phyloP scores from a whole-genome alignment of 2,113 vertebrate species.

The Pterophyllum scalare region DNA sequence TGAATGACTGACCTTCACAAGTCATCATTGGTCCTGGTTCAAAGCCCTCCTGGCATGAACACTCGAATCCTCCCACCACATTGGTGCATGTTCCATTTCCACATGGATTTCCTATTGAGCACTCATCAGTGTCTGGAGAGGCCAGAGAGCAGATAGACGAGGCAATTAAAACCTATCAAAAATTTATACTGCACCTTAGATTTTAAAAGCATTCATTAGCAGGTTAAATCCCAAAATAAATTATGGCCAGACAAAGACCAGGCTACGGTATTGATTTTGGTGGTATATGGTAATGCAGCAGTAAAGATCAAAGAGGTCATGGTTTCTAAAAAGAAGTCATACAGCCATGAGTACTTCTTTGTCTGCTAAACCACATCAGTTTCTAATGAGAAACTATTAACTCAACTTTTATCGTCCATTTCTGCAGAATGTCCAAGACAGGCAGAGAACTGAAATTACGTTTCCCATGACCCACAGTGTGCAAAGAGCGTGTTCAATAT shows the following conservation, averaged over 20 bases:
- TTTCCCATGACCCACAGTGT: too few relatives aligned
- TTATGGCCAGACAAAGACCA: neutral
- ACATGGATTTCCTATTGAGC: slow-evolving; percentile 92
- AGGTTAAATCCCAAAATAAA: slow-evolving; percentile 4
- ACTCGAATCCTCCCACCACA: slow-evolving; percentile 91
- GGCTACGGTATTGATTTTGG: neutral
- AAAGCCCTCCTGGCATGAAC: slow-evolving; percentile 90
- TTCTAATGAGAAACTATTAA: too few relatives aligned
- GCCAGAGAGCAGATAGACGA: neutral
- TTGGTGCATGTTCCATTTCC: slow-evolving; percentile 93
- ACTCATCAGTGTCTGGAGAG: slow-evolving; percentile 90
- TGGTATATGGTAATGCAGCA: neutral
- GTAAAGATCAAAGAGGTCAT: neutral
- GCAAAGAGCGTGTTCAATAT: too few relatives aligned
- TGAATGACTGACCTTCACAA: slow-evolving; percentile 86
- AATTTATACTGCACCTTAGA: neutral
- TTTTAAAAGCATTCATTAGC: slow-evolving; percentile 11
- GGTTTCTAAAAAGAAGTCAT: neutral
- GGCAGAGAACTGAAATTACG: too few relatives aligned
- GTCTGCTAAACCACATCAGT: neutral
- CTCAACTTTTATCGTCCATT: too few relatives aligned
- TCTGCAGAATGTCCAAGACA: too few relatives aligned
- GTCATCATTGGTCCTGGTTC: slow-evolving; percentile 94
- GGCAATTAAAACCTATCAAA: slow-evolving; percentile 19
- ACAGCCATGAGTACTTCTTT: neutral